These are phyloP conservation scores for Hypercompe scribonia DNA, from an alignment of 2,888 invertebrate genomes.

Conservation along the genomic window DNA sequence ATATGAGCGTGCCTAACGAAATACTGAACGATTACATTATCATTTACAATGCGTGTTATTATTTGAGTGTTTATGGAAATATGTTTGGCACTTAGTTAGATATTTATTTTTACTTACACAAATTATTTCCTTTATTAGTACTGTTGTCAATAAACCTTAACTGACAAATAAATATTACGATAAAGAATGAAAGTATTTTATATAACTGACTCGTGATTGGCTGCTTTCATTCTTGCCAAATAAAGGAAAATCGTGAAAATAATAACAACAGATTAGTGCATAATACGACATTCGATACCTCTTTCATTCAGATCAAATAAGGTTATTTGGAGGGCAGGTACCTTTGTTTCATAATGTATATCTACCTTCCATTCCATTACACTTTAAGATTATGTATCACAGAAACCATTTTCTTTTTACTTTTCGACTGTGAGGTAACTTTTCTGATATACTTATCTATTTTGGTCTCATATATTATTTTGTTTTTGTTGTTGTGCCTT, in stretches of 20 bases:
- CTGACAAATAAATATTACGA: neutral
- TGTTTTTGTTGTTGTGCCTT: neutral
- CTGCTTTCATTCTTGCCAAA: no score
- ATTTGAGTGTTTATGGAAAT: constrained; percentile 1
- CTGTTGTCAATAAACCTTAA: neutral
- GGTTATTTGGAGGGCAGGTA: no score
- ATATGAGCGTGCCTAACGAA: constrained; percentile 27
- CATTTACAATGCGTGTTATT: constrained; percentile 18
- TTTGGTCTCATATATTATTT: neutral
- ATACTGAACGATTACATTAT: constrained; percentile 35
- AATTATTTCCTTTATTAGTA: neutral
- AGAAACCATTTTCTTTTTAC: neutral
- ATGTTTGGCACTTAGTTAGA: neutral
- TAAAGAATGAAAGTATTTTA: no score
- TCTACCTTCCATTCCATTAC: no score
- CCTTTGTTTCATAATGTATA: neutral
- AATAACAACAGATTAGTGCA: no score
- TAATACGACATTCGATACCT: no score
- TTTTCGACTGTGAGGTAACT: neutral
- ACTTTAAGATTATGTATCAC: neutral
- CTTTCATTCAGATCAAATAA: no score
- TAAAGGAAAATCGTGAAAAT: no score
- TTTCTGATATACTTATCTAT: neutral
- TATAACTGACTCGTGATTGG: neutral
- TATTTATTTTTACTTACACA: neutral